Conservation (phyloP, 2,113 vertebrate genomes). For the Aldabrachelys gigantea region DNA sequence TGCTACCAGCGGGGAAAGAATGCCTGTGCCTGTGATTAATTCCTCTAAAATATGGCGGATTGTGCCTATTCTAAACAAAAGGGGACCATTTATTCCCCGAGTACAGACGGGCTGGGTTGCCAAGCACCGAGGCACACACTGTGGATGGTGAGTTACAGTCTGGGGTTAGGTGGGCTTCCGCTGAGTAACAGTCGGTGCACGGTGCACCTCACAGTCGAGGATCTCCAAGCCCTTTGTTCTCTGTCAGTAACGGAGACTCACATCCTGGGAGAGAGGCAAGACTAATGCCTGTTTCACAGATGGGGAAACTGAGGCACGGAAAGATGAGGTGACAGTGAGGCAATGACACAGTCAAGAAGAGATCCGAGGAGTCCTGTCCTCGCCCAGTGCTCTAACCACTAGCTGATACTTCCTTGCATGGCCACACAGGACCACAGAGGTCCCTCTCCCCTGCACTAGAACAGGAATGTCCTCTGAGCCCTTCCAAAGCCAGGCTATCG, state of each 20-base stretch:
- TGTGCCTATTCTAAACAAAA: accelerated
- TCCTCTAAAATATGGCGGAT: accelerated
- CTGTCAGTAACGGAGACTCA: not conserved
- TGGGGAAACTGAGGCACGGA: not conserved
- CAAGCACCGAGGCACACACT: not conserved
- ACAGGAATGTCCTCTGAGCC: too few species aligned
- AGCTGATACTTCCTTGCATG: too few species aligned
- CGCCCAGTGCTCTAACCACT: too few species aligned
- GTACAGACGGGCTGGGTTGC: accelerated
- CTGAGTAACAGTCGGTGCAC: not conserved
- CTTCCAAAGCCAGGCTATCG: too few species aligned
- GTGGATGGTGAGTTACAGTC: not conserved
- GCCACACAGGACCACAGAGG: too few species aligned
- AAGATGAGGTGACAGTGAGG: not conserved
- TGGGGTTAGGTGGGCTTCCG: not conserved
- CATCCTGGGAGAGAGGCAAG: not conserved
- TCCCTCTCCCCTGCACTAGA: too few species aligned
- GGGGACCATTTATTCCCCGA: accelerated
- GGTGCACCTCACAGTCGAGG: not conserved
- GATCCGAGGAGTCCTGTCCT: not conserved
- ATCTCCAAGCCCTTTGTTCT: not conserved
- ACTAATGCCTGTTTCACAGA: not conserved
- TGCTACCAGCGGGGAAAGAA: not conserved
- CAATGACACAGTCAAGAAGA: not conserved
- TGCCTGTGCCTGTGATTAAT: not conserved